phyloP scores from a whole-genome alignment of 2,113 vertebrate species.

The Colius striatus region DNA sequence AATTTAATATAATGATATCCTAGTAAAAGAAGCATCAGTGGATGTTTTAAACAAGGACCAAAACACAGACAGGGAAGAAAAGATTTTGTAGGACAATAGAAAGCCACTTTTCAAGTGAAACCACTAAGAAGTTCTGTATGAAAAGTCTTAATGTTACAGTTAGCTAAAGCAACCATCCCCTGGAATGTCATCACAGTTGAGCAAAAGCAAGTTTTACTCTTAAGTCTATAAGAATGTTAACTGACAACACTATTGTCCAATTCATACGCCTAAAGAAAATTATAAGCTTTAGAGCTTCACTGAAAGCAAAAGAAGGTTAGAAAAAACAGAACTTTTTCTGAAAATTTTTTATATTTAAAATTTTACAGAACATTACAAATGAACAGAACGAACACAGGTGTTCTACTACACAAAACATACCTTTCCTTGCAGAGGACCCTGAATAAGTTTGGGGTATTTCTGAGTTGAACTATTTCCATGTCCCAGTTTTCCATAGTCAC shows the following conservation, averaged over 20 bases:
- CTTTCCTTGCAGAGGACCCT: slow-evolving; percentile 87
- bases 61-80: background rate
- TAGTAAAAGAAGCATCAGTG: background rate
- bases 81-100: background rate
- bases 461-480: slow-evolving; percentile 89
- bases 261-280: background rate
- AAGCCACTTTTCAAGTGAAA: background rate
- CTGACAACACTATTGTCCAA: background rate
- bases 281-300: background rate
- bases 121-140: background rate
- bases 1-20: background rate
- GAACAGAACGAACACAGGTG: background rate
- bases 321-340: background rate
- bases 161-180: background rate
- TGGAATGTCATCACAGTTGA: background rate
- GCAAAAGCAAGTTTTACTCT: background rate
- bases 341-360: background rate
- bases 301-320: background rate
- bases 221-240: background rate
- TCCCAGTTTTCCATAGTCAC: slow-evolving; percentile 87
- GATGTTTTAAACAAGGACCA: background rate
- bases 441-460: slow-evolving; percentile 88
- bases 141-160: background rate
- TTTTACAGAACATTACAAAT: background rate
- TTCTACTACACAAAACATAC: slow-evolving; percentile 51